Base-by-base conservation (phyloP, 2,888 invertebrate species). In the Erebia aethiops region DNA sequence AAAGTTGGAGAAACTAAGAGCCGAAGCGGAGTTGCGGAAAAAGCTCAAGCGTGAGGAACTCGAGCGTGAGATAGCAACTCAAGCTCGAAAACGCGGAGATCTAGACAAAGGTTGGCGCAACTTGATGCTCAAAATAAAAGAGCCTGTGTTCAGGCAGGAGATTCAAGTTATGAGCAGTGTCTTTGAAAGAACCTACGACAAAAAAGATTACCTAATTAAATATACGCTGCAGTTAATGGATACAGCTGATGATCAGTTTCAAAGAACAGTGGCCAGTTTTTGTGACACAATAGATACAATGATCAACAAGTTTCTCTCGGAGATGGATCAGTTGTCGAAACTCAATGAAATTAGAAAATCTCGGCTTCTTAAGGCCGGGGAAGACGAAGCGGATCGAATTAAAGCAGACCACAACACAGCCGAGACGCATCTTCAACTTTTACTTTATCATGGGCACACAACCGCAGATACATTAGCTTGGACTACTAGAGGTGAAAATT, bases 201-300 rank as follows among this genome's bases (percentile, higher is more conserved):
- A 94, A 74, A 96, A 96, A 86, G 95, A 96, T 77, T 84, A 93
- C 52, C 82, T 95, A 3, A 95, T 96, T 67, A 81, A 85, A 7
- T 91, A 92, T 74, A 90, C 95, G 14, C 87, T 95, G 79, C 87
- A 90, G 67, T 94, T 96, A 75, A 89, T 95, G 75, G 90, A 95
- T 66, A 84, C 94, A 72, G 94, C 96, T 2, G 95, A 96, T 82
- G 90, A 94, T 35, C 95, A 96, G 80, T 95, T 95, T 77, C 91
- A 94, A 71, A 92, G 95, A 74, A 94, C 95, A 66, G 94, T 96
- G 75, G 92, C 95, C 66, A 94, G 94, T 56, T 96, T 96, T 82
- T 94, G 95, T 68, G 92, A 94, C 69, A 94, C 94, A 35, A 93
- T 96, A 62, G 95, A 96, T 75, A 90, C 90, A 69, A 94, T 95